Evolutionary conservation across 2,797 vertebrate genomes (phyloP), one percentile per base, ranked within the genome.

Genomic region (Sus cebifrons): DNA sequence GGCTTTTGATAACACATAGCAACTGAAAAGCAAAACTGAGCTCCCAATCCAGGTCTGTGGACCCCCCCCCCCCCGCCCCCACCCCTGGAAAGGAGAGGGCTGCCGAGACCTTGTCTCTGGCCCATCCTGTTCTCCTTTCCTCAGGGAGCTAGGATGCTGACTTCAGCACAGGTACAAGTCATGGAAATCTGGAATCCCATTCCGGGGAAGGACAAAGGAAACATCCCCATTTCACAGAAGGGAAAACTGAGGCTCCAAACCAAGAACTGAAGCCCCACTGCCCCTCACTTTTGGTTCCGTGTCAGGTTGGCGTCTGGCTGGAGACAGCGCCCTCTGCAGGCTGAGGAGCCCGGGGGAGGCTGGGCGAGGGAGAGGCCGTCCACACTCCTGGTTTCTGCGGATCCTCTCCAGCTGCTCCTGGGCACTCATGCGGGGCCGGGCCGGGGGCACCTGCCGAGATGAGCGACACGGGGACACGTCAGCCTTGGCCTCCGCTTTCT

Each of bases 361-460:
- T 0, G 96, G 56, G 29, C 95, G 91, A 8, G 94, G 96, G 5
- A 96, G 89, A 2, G 96, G 91, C n/a, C 97, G 93, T 40, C 97
- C 97, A 1, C 88, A 86, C 65, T 98, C 98, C 81, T 98, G 98
- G 90, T 98, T 97, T 75, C 98, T 95, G 5, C 98, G 97, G 92
- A 98, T 98, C 54, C 98, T 96, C 70, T 98, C 98, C 73, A 98
- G 17, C 93, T 98, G 98, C 74, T 98, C 98, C 93, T 98, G 98
- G 0, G 98, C 96, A 0, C 98, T 98, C 98, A 98, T 98, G 27
- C 98, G 93, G 68, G 97, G 86, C 74, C 98, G 89, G 18, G 95
- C 81, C 11, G 64, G 15, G 0, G 95, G 92, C 16, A 44, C 85
- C 98, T 98, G 56, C 12, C 6, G 52, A 86, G 58, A 64, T 0